phyloP scores from a whole-genome alignment of 2,113 vertebrate genomes.

The Chlorocebus sabaeus region DNA sequence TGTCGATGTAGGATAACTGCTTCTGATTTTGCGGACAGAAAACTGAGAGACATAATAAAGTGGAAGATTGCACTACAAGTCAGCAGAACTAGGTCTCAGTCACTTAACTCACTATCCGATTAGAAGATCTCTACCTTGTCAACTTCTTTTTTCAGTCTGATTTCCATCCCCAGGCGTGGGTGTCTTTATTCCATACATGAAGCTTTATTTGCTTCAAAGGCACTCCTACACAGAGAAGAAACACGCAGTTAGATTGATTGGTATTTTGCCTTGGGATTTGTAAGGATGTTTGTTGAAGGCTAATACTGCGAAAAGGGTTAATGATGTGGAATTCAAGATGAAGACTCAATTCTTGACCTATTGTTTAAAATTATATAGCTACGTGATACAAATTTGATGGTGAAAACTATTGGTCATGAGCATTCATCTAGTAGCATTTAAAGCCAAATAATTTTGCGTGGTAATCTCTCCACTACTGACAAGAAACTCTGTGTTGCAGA shows the following conservation, averaged over 20 bases:
- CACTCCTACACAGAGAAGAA: not conserved
- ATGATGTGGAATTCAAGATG: not conserved
- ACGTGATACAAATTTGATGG: not conserved
- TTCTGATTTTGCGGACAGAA: conserved; percentile 25
- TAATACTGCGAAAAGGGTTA: not conserved
- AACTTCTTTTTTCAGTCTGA: not conserved
- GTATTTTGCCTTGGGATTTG: not conserved
- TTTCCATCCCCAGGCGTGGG: not conserved
- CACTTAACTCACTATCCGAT: not conserved
- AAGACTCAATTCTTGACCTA: not conserved
- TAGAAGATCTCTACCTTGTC: not conserved
- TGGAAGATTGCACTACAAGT: not conserved
- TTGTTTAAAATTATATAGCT: not conserved
- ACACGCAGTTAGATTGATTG: not conserved
- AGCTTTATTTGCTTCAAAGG: conserved; percentile 31
- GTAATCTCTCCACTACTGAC: not conserved
- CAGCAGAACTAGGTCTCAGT: not conserved
- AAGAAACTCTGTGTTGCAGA: not conserved
- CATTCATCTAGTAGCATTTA: not conserved
- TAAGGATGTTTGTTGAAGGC: not conserved
- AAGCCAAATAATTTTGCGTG: not conserved
- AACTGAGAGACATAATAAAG: not conserved
- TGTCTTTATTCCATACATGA: not conserved
- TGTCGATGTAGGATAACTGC: not conserved
- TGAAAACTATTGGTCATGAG: not conserved